phyloP scores from a whole-genome alignment of 2,888 invertebrate species.

The Corbicula japonica region DNA sequence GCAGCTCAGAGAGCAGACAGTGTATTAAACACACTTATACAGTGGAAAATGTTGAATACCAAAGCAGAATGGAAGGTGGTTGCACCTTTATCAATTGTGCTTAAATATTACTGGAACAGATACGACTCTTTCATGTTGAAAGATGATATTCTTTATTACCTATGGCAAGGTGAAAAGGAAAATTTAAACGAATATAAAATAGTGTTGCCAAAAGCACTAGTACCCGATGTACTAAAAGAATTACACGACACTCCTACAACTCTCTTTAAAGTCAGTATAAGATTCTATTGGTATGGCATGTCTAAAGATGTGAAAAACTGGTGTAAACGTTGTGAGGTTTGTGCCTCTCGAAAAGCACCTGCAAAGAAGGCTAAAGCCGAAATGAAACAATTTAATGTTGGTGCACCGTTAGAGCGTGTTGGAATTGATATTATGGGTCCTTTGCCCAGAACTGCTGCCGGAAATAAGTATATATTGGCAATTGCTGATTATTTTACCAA shows the following conservation, averaged over 20 bases:
- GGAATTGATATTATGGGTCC: slow-evolving; percentile 49
- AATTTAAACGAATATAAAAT: not conserved
- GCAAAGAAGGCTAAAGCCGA: slow-evolving; percentile 29
- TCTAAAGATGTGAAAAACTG: slow-evolving; percentile 37
- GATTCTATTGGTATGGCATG: slow-evolving; percentile 43
- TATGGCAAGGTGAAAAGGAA: slow-evolving; percentile 18
- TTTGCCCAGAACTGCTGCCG: slow-evolving; percentile 31
- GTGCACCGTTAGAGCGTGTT: slow-evolving; percentile 45
- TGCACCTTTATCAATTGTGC: slow-evolving; percentile 1
- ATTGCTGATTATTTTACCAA: slow-evolving; percentile 63
- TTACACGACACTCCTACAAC: slow-evolving; percentile 28
- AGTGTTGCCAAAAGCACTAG: slow-evolving; percentile 1
- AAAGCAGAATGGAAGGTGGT: slow-evolving; percentile 46
- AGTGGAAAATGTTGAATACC: slow-evolving; percentile 32
- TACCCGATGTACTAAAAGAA: slow-evolving; percentile 5
- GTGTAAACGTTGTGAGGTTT: slow-evolving; percentile 47
- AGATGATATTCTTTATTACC: slow-evolving; percentile 35
- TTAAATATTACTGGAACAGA: slow-evolving; percentile 51
- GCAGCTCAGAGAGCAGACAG: slow-evolving; percentile 29
- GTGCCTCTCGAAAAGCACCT: slow-evolving; percentile 31
- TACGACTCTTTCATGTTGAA: slow-evolving; percentile 41
- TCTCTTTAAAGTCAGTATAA: not conserved
- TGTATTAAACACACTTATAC: not conserved
- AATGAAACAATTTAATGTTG: slow-evolving; percentile 42
- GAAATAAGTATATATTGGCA: slow-evolving; percentile 54